phyloP scores from a whole-genome alignment of 2,888 invertebrate species.

The Xanthorhoe spadicearia region DNA sequence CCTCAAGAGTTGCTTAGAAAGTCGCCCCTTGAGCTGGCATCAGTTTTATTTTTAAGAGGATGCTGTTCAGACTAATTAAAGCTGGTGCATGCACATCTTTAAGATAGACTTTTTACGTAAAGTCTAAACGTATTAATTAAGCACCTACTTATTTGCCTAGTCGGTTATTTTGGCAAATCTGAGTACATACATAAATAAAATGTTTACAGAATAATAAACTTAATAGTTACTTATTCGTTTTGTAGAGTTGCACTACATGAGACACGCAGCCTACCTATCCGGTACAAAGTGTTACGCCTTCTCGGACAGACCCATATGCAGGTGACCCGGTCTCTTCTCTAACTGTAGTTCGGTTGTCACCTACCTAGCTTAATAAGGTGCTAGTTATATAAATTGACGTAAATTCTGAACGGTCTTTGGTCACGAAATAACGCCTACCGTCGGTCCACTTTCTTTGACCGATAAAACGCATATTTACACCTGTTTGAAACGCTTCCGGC shows the following conservation, averaged over 20 bases:
- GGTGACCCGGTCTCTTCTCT: conserved; percentile 78
- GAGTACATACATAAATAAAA: neutral
- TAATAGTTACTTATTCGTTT: neutral
- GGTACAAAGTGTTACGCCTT: conserved; percentile 66
- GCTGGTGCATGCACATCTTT: conserved; percentile 13
- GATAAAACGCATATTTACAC: conserved; percentile 58
- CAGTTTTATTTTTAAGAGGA: conserved; percentile 70
- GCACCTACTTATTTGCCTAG: neutral
- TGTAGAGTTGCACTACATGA: conserved; percentile 5
- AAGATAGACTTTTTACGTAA: conserved; percentile 18
- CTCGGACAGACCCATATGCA: conserved; percentile 62
- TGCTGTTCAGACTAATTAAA: conserved; percentile 64
- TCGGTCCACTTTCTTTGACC: conserved; percentile 72
- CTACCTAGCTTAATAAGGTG: conserved; percentile 70
- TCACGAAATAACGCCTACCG: conserved; percentile 48
- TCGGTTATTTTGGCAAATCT: neutral
- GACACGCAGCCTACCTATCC: conserved; percentile 47
- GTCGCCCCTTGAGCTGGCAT: conserved; percentile 66
- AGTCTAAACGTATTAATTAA: neutral
- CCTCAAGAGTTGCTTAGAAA: conserved; percentile 77
- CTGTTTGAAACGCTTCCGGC: conserved; percentile 48
- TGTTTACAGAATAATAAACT: conserved; percentile 1
- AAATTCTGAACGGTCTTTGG: conserved; percentile 62
- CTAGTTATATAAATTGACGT: conserved; percentile 76
- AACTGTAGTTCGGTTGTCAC: conserved; percentile 78